phyloP scores from a whole-genome alignment of 1,140 invertebrate genomes.

The Ladona fulva region DNA sequence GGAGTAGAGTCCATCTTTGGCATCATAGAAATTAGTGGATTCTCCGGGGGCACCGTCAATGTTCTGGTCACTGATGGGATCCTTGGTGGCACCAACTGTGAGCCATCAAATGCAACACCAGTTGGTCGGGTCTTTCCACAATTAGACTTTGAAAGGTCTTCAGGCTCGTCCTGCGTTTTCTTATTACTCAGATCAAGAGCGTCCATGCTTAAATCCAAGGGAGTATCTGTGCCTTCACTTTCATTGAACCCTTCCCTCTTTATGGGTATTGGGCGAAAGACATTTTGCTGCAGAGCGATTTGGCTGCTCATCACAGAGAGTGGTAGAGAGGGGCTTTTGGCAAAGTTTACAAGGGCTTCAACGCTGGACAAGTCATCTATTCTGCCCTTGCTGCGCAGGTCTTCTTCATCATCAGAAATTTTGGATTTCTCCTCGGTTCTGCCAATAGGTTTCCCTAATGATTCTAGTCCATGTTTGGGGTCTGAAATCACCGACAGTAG shows the following conservation, averaged over 20 bases:
- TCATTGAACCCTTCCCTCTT: background rate
- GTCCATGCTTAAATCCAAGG: conserved; percentile 69
- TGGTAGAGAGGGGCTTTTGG: conserved; percentile 14
- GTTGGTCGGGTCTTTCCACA: background rate
- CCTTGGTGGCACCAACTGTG: background rate
- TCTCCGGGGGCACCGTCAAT: background rate
- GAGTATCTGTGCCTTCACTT: conserved; percentile 38
- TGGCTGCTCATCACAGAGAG: background rate
- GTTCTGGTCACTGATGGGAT: background rate
- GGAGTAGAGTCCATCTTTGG: background rate
- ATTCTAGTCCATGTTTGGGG: background rate
- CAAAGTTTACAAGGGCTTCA: conserved; percentile 23
- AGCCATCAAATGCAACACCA: background rate
- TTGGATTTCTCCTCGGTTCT: background rate
- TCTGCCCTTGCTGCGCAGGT: background rate
- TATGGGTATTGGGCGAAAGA: background rate
- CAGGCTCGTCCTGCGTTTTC: conserved; percentile 31
- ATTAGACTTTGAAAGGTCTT: conserved; percentile 23
- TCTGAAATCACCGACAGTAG: background rate
- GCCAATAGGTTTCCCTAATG: too few species aligned
- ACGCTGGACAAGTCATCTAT: conserved; percentile 19
- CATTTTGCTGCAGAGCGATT: background rate
- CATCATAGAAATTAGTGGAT: background rate
- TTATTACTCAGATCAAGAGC: conserved; percentile 84
- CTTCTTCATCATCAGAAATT: background rate